Percentiles rank a stretch among this genome's conserved stretches.
Evolutionary conservation across 2,113 vertebrate species (phyloP).

Genomic region (Bothrops jararaca): DNA sequence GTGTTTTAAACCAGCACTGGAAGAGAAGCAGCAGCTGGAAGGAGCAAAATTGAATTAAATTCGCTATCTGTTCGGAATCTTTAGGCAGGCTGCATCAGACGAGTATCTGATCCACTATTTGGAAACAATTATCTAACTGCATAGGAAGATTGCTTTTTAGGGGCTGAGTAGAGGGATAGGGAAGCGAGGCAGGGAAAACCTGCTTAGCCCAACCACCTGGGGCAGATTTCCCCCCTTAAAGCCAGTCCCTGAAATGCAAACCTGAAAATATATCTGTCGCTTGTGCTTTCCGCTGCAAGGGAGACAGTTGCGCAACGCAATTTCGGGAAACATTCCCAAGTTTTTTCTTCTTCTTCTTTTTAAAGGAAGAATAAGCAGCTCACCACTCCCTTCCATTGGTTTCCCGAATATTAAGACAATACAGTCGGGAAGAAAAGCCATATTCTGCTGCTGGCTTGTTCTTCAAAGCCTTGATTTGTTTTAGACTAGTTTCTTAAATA

Average conservation of each 20-base stretch:
- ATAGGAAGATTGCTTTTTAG: neutral
- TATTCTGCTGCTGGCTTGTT: neutral
- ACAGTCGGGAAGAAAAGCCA: neutral
- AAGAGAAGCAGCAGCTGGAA: constrained; percentile 33
- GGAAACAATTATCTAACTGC: constrained; percentile 5
- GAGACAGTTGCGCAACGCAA: no score
- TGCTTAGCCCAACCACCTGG: constrained; percentile 16
- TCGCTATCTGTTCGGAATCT: neutral
- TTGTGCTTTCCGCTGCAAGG: neutral
- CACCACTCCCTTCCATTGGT: neutral
- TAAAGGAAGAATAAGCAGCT: neutral
- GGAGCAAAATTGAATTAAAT: constrained; percentile 37
- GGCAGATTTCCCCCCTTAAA: constrained; percentile 29
- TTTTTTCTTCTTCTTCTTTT: neutral
- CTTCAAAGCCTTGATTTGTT: neutral
- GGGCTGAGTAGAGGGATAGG: neutral
- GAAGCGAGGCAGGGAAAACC: neutral
- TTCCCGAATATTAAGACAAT: neutral
- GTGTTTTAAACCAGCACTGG: neutral
- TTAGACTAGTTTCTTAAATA: neutral
- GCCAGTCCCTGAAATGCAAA: constrained; percentile 9
- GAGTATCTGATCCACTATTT: neutral
- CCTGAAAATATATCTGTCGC: neutral
- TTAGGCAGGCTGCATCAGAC: constrained; percentile 18
- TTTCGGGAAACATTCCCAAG: neutral